A percentile compares a stretch with the other conserved stretches of the same genome.
Conservation (phyloP, 1,140 invertebrate species). For the Drosophila orena region DNA sequence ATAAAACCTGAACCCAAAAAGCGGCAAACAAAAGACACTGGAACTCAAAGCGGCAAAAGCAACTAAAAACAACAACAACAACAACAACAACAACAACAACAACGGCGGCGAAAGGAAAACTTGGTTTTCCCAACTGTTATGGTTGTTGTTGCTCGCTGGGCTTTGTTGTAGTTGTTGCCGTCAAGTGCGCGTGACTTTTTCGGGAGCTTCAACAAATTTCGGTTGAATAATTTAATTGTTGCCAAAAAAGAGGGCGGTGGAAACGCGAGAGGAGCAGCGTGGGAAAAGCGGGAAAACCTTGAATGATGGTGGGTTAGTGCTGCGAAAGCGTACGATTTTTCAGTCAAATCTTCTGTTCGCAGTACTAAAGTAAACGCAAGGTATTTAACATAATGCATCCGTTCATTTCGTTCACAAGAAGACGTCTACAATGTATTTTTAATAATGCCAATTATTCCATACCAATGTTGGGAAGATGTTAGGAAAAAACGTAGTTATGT, state of each 20-base stretch:
- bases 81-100: too few relatives aligned
- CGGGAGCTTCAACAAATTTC: constrained; percentile 74
- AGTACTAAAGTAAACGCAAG: too few relatives aligned
- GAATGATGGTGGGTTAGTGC: constrained; percentile 15
- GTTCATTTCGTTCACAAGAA: too few relatives aligned
- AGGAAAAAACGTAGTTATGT: background rate
- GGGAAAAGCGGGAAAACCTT: constrained; percentile 13
- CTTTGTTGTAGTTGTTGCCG: constrained; percentile 45
- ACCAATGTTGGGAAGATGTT: background rate
- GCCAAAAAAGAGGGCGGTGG: constrained; percentile 46
- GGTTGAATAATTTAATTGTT: constrained; percentile 81
- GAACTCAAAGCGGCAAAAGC: constrained; percentile 41
- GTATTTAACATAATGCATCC: too few relatives aligned
- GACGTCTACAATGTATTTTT: too few relatives aligned
- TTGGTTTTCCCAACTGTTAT: constrained; percentile 56
- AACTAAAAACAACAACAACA: constrained; percentile 20
- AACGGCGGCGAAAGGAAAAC: constrained; percentile 46
- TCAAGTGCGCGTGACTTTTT: constrained; percentile 80
- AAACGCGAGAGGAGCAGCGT: background rate
- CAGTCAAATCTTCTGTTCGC: too few relatives aligned
- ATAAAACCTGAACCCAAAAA: constrained; percentile 73
- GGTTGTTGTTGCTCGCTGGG: constrained; percentile 40
- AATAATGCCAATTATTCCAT: too few relatives aligned
- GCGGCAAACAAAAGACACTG: constrained; percentile 71
- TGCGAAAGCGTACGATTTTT: background rate